phyloP scores from a whole-genome alignment of 2,797 vertebrate species.

The Mastacembelus armatus region DNA sequence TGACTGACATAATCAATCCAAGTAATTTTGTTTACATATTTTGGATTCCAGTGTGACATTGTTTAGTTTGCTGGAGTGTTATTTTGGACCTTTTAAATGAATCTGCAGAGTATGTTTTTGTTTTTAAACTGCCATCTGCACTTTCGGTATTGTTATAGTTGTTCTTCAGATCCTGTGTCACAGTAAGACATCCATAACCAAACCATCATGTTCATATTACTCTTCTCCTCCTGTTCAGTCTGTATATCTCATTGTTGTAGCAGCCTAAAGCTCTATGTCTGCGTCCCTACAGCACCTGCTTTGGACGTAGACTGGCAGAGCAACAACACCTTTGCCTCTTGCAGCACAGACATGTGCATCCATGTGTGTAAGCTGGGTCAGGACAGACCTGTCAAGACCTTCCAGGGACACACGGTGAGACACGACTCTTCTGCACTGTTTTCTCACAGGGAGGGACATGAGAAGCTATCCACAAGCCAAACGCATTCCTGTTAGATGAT shows the following conservation, averaged over 20 bases:
- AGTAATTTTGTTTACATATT: background rate
- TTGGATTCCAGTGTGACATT: background rate
- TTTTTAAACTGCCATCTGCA: background rate
- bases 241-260: constrained; percentile 7
- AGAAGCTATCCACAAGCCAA: background rate
- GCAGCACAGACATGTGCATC: constrained; percentile 99
- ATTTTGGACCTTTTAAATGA: too few species aligned
- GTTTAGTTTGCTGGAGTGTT: background rate
- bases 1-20: background rate
- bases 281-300: constrained; percentile 88
- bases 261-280: constrained; percentile 28
- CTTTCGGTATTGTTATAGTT: background rate
- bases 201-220: background rate
- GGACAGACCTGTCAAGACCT: constrained; percentile 98
- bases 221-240: background rate
- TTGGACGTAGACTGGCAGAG: constrained; percentile 99
- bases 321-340: constrained; percentile 99
- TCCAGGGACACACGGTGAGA: constrained; percentile 98
- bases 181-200: background rate
- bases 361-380: constrained; percentile 98
- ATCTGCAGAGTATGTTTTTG: too few species aligned
- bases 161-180: background rate
- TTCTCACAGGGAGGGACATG: background rate
- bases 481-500: background rate
- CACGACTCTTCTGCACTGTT: background rate